Percentiles rank a stretch among this genome's conserved stretches.
phyloP scores from a whole-genome alignment of 2,113 vertebrate species.

The Paramisgurnus dabryanus region DNA sequence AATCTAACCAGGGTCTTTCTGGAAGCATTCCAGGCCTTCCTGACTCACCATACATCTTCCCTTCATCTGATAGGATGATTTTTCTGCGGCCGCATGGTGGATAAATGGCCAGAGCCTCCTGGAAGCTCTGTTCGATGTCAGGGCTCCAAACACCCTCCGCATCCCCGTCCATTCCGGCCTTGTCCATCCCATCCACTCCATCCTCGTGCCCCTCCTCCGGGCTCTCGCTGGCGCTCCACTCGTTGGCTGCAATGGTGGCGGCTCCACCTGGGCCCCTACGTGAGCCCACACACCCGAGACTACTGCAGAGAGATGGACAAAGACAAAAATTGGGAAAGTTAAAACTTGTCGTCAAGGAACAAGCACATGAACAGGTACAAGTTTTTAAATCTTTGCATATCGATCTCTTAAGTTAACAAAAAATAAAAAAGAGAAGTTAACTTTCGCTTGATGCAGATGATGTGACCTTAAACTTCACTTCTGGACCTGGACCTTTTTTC shows the following conservation, averaged over 20 bases:
- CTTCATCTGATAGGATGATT: constrained; percentile 96
- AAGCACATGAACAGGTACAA: too few species aligned
- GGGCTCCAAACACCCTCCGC: constrained; percentile 96
- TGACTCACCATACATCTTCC: constrained; percentile 97
- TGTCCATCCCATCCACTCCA: constrained; percentile 86
- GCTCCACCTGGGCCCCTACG: constrained; percentile 82
- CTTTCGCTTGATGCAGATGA: constrained; percentile 27
- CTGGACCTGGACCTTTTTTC: not conserved
- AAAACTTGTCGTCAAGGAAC: not conserved
- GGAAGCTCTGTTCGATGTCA: constrained; percentile 97
- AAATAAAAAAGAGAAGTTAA: too few species aligned
- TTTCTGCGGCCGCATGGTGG: constrained; percentile 93
- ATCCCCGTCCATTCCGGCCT: constrained; percentile 88
- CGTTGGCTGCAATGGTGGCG: constrained; percentile 98
- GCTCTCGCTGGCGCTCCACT: constrained; percentile 94
- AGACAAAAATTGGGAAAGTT: not conserved
- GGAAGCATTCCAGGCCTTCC: not conserved
- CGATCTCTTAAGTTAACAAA: too few species aligned
- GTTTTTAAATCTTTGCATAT: too few species aligned
- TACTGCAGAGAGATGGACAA: constrained; percentile 24
- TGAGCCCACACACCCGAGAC: constrained; percentile 76
- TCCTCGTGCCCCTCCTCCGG: constrained; percentile 94
- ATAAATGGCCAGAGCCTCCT: constrained; percentile 95
- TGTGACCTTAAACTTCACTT: not conserved
- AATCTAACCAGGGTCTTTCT: not conserved